Evolutionary conservation across 2,797 vertebrate genomes (phyloP).

Genomic region (Lepus townsendii): DNA sequence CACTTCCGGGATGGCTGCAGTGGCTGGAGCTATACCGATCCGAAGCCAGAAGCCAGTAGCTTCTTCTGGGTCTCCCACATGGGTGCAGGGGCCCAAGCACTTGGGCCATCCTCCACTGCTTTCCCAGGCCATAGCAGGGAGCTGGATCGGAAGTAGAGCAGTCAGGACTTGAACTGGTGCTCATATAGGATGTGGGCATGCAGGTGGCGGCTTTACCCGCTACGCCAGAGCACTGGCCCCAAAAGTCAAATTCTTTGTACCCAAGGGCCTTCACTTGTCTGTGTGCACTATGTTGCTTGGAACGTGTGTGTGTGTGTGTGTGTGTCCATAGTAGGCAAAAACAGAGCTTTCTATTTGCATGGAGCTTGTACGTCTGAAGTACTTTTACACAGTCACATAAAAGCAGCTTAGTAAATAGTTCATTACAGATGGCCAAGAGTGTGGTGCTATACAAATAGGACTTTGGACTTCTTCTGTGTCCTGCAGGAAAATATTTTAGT

Average conservation of each 20-base stretch:
- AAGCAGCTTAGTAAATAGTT: slow-evolving; percentile 20
- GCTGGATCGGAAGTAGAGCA: too few relatives aligned
- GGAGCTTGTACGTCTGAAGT: slow-evolving; percentile 51
- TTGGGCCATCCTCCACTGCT: too few relatives aligned
- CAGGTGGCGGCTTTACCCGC: too few relatives aligned
- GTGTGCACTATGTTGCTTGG: not conserved
- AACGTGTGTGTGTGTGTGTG: not conserved
- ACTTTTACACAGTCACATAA: not conserved
- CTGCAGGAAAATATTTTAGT: slow-evolving; percentile 25
- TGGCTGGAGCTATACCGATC: too few relatives aligned
- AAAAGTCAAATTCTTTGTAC: not conserved
- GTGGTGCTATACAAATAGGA: slow-evolving; percentile 6
- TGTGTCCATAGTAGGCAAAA: slow-evolving; percentile 11
- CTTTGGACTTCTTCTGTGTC: not conserved
- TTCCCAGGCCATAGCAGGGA: too few relatives aligned
- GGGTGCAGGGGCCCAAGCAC: too few relatives aligned
- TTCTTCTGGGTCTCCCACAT: too few relatives aligned
- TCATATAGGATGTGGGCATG: too few relatives aligned
- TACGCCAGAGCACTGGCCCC: too few relatives aligned
- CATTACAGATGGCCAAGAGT: slow-evolving; percentile 4
- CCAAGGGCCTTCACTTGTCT: not conserved
- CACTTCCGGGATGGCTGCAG: too few relatives aligned
- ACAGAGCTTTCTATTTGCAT: slow-evolving; percentile 26
- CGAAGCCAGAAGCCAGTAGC: too few relatives aligned
- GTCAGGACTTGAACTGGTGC: too few relatives aligned